These are phyloP conservation scores for Papilio elwesi DNA, from an alignment of 2,888 invertebrate species.

Conservation along the genomic window DNA sequence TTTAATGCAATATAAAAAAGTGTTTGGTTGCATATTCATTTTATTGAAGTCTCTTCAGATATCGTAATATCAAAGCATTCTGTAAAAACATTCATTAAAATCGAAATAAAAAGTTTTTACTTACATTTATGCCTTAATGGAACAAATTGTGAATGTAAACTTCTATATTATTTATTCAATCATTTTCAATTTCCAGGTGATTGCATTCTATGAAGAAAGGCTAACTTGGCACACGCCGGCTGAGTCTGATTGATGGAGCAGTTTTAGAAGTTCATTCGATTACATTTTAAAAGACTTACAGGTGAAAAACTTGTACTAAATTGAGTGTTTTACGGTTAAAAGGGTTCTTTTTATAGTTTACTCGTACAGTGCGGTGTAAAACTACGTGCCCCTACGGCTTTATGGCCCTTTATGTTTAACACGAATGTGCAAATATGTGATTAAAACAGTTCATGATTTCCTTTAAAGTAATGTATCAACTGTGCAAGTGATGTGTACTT, in stretches of 20 bases:
- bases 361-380: constrained; percentile 39
- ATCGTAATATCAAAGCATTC: no score
- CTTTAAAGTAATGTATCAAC: not conserved
- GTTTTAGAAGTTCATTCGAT: not conserved
- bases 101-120: no score
- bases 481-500: not conserved
- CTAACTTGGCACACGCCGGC: constrained; percentile 96
- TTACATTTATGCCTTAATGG: no score
- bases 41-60: no score
- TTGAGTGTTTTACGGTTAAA: constrained; percentile 15
- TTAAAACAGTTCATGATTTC: not conserved
- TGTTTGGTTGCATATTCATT: no score
- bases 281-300: not conserved
- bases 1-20: no score
- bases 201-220: constrained; percentile 97
- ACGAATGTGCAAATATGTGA: not conserved
- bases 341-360: constrained; percentile 19
- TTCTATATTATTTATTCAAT: no score
- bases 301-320: constrained; percentile 15
- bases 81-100: no score
- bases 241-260: constrained; percentile 61
- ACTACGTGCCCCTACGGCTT: no score
- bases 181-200: constrained; percentile 83
- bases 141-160: no score
- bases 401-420: no score